A percentile compares a stretch with the other conserved stretches of the same genome.
Conservation (phyloP, 1,140 invertebrate species). For the Tachypleus tridentatus region DNA sequence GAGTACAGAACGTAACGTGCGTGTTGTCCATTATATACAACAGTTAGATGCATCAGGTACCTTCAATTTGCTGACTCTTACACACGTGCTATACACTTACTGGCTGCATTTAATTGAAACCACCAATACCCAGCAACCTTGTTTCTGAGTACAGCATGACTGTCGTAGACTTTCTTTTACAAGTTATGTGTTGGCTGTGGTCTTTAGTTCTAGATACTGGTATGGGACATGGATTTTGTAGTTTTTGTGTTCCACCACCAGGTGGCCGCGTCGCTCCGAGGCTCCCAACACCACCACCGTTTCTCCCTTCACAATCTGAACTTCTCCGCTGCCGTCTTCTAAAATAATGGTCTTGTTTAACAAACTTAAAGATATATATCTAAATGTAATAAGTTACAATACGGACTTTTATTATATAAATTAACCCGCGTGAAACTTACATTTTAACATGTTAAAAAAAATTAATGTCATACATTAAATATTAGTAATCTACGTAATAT, state of each 20-base stretch:
- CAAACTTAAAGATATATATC: too few species aligned
- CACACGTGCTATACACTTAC: too few species aligned
- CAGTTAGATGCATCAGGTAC: too few species aligned
- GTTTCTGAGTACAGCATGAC: too few species aligned
- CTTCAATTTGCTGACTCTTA: too few species aligned
- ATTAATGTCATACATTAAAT: background rate
- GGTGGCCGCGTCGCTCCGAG: constrained; percentile 58
- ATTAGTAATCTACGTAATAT: background rate
- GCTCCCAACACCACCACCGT: constrained; percentile 67
- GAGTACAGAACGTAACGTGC: too few species aligned
- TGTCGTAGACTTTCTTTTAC: too few species aligned
- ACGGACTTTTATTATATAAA: background rate
- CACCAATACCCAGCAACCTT: too few species aligned
- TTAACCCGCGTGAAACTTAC: background rate
- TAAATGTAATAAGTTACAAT: too few species aligned
- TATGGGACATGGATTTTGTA: constrained; percentile 66
- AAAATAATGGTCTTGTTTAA: too few species aligned
- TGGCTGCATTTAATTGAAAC: too few species aligned
- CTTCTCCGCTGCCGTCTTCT: constrained; percentile 14
- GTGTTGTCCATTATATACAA: too few species aligned
- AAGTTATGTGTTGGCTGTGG: background rate
- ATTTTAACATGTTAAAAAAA: background rate
- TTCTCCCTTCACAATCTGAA: constrained; percentile 59
- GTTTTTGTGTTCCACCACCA: constrained; percentile 67
- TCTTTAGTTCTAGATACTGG: constrained; percentile 57